Percentiles rank a stretch among this genome's conserved stretches.
Conservation (phyloP, 2,797 vertebrate species). For the Rachycentron canadum region DNA sequence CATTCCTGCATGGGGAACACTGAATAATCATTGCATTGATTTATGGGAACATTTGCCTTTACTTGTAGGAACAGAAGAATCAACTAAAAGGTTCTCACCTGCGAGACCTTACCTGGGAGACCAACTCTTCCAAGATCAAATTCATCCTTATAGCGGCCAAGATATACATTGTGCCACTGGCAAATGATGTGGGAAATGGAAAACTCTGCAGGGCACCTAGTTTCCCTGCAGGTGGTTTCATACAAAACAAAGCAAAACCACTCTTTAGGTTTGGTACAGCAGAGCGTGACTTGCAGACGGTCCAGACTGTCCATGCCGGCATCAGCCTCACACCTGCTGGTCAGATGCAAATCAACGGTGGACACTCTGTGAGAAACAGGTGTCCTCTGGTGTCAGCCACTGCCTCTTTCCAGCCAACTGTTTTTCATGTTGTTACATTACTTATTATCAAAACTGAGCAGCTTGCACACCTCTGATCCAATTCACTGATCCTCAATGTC, state of each 20-base stretch:
- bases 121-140: slow-evolving; percentile 30
- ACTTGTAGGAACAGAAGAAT: neutral
- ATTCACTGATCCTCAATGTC: neutral
- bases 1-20: slow-evolving; percentile 1
- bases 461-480: neutral
- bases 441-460: neutral
- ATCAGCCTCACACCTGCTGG: slow-evolving; percentile 41
- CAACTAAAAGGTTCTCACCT: neutral
- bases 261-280: slow-evolving; percentile 7
- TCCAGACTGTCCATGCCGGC: slow-evolving; percentile 36
- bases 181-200: slow-evolving; percentile 68
- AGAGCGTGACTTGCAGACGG: slow-evolving; percentile 55
- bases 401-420: neutral
- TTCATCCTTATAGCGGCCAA: neutral
- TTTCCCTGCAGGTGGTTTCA: slow-evolving; percentile 58
- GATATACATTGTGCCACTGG: slow-evolving; percentile 46
- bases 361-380: slow-evolving; percentile 22
- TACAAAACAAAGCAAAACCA: slow-evolving; percentile 50
- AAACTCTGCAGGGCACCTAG: slow-evolving; percentile 31
- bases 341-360: slow-evolving; percentile 61
- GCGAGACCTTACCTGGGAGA: slow-evolving; percentile 32
- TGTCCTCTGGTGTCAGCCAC: slow-evolving; percentile 33
- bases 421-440: slow-evolving; percentile 13
- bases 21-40: neutral
- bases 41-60: neutral